These are phyloP conservation scores for Neostethus bicornis DNA, from an alignment of 2,797 vertebrate species.

Conservation along the genomic window DNA sequence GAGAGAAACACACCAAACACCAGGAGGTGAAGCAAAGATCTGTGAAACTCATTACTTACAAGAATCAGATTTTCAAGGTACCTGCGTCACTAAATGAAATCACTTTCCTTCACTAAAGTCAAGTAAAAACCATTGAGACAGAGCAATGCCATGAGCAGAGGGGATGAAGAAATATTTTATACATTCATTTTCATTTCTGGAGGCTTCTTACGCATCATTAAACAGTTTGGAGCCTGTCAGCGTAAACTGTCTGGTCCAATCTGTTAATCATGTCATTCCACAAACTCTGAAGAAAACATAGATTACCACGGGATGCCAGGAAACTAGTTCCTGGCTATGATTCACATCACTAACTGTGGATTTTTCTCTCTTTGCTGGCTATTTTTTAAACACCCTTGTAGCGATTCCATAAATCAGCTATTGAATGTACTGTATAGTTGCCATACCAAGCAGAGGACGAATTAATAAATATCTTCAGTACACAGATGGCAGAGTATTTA, in stretches of 20 bases:
- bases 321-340: background rate
- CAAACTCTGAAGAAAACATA: constrained; percentile 11
- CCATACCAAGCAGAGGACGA: background rate
- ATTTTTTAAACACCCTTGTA: constrained; percentile 5
- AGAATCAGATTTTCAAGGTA: constrained; percentile 33
- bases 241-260: constrained; percentile 52
- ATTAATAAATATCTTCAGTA: background rate
- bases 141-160: constrained; percentile 38
- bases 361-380: background rate
- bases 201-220: constrained; percentile 52
- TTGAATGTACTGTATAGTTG: background rate
- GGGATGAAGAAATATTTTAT: constrained; percentile 43
- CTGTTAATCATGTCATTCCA: constrained; percentile 48
- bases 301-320: constrained; percentile 9
- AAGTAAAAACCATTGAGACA: constrained; percentile 44
- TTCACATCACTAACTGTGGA: constrained; percentile 2
- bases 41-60: constrained; percentile 41
- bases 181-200: constrained; percentile 54
- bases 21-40: constrained; percentile 26
- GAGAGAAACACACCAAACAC: constrained; percentile 10
- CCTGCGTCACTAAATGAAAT: constrained; percentile 41
- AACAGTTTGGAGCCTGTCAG: constrained; percentile 49
- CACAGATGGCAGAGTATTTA: constrained; percentile 3
- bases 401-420: constrained; percentile 9
- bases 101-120: constrained; percentile 21